Evolutionary conservation across 1,140 invertebrate species (phyloP).

Genomic region (Heliothis subflexa): DNA sequence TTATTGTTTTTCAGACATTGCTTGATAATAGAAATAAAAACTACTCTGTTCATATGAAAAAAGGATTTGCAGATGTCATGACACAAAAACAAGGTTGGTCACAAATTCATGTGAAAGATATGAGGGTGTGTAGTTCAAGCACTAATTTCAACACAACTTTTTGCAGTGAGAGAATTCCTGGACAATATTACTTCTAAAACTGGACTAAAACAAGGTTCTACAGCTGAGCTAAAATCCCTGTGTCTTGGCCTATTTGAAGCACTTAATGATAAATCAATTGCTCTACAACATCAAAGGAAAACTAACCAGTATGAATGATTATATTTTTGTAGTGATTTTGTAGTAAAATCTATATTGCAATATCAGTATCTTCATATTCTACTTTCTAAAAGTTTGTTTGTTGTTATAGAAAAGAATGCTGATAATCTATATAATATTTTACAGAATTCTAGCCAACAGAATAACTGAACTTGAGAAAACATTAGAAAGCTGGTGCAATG

Average conservation of each 20-base stretch:
- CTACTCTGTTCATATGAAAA: slow-evolving; percentile 68
- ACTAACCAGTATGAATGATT: slow-evolving; percentile 87
- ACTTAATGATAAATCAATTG: slow-evolving; percentile 94
- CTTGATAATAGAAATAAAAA: slow-evolving; percentile 76
- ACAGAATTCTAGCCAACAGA: slow-evolving; percentile 81
- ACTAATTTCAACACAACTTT: slow-evolving; percentile 39
- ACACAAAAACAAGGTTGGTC: slow-evolving; percentile 78
- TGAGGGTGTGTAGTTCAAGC: neutral
- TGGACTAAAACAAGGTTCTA: slow-evolving; percentile 89
- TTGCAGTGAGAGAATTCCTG: slow-evolving; percentile 89
- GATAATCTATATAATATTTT: slow-evolving; percentile 29
- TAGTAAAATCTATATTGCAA: no score
- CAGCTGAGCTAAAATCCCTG: slow-evolving; percentile 91
- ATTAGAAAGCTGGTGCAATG: slow-evolving; percentile 81
- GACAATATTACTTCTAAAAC: slow-evolving; percentile 87
- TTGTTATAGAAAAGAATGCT: neutral
- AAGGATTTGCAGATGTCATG: slow-evolving; percentile 77
- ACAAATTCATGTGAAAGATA: neutral
- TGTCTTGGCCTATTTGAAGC: slow-evolving; percentile 93
- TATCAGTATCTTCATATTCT: neutral
- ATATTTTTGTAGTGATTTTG: no score
- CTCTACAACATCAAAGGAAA: slow-evolving; percentile 93
- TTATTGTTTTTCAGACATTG: slow-evolving; percentile 66
- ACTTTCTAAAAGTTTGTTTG: neutral
- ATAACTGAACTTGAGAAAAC: slow-evolving; percentile 84